Percentiles rank a stretch among this genome's conserved stretches.
phyloP scores from a whole-genome alignment of 2,797 vertebrate genomes.

The Arctocebus calabarensis region DNA sequence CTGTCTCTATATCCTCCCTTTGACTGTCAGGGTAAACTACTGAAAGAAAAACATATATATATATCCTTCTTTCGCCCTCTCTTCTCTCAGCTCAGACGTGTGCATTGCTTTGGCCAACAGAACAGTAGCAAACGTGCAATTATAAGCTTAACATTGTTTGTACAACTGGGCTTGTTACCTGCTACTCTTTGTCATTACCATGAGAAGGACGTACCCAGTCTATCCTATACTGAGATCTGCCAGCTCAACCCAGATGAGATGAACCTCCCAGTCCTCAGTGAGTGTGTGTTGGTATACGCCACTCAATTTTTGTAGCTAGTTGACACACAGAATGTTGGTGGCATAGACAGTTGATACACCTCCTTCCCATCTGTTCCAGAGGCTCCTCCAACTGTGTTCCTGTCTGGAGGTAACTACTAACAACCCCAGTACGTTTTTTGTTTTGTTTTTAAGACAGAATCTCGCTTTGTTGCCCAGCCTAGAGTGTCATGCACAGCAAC shows the following conservation, averaged over 20 bases:
- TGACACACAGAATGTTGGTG: background rate
- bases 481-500: background rate
- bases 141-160: background rate
- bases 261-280: background rate
- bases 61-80: background rate
- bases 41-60: no score
- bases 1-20: background rate
- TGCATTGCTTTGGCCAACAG: background rate
- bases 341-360: background rate
- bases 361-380: background rate
- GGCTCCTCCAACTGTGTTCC: background rate
- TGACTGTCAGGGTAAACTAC: background rate
- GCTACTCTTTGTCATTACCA: background rate
- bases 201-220: background rate
- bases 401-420: background rate
- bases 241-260: background rate
- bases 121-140: background rate
- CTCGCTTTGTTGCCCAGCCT: background rate
- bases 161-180: background rate
- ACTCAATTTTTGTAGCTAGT: background rate
- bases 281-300: background rate
- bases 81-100: background rate
- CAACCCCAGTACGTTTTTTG: background rate
- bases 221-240: background rate
- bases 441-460: background rate